A percentile compares a stretch with the other conserved stretches of the same genome.
phyloP scores from a whole-genome alignment of 2,888 invertebrate genomes.

The Caenorhabditis sp. region DNA sequence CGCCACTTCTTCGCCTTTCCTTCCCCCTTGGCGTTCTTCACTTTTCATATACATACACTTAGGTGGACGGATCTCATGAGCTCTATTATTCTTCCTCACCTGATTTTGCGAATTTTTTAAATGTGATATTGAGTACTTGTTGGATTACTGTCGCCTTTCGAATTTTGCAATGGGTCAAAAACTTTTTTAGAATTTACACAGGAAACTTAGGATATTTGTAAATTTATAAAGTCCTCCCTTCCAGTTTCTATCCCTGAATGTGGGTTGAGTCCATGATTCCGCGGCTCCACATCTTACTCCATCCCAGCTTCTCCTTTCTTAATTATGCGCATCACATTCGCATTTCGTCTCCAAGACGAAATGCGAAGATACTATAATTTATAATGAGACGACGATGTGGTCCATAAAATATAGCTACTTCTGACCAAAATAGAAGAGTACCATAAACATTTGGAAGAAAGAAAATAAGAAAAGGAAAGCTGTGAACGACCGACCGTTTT shows the following conservation, averaged over 20 bases:
- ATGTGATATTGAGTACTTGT: too few relatives aligned
- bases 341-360: constrained; percentile 3
- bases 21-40: constrained; percentile 7
- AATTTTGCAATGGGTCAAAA: too few relatives aligned
- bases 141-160: too few relatives aligned
- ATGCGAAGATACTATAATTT: not conserved
- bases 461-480: too few relatives aligned
- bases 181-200: too few relatives aligned
- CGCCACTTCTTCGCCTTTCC: constrained; percentile 16
- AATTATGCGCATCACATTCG: not conserved
- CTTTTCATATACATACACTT: constrained; percentile 5
- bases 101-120: constrained; percentile 28
- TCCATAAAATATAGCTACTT: not conserved
- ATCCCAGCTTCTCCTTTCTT: not conserved
- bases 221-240: too few relatives aligned
- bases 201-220: too few relatives aligned
- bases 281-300: not conserved
- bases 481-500: too few relatives aligned
- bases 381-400: not conserved
- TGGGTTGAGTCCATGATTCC: too few relatives aligned
- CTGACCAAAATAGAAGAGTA: not conserved
- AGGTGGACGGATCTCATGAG: not conserved
- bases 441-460: not conserved
- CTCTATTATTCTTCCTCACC: not conserved
- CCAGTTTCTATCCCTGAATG: too few relatives aligned